Percentiles rank a stretch among this genome's conserved stretches.
phyloP scores from a whole-genome alignment of 2,888 invertebrate species.

The Papilio demoleus region DNA sequence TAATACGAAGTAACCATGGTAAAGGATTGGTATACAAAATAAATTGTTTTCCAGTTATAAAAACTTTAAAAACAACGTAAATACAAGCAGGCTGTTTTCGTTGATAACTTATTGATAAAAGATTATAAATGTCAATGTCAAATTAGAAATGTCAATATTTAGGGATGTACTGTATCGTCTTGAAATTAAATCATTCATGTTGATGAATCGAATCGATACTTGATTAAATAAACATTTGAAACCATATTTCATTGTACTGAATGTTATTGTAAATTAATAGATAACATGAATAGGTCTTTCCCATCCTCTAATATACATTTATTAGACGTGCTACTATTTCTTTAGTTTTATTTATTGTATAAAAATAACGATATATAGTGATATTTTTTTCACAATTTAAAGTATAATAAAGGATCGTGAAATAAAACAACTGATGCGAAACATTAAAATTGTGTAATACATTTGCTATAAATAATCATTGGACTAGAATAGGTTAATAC shows the following conservation, averaged over 20 bases:
- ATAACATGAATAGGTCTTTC: neutral
- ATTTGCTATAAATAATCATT: conserved; percentile 41
- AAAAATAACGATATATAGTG: too few relatives aligned
- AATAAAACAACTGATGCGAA: conserved; percentile 34
- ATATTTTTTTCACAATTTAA: too few relatives aligned
- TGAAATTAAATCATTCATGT: neutral
- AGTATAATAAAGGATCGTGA: neutral
- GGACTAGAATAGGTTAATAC: conserved; percentile 47
- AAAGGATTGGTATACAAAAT: neutral
- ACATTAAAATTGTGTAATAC: conserved; percentile 35
- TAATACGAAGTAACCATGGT: conserved; percentile 53
- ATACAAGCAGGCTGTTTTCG: neutral
- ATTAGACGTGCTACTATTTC: too few relatives aligned
- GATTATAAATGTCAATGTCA: neutral
- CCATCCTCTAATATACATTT: too few relatives aligned
- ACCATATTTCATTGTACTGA: neutral
- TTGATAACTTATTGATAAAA: neutral
- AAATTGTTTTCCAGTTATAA: neutral
- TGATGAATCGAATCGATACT: neutral
- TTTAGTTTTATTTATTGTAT: too few relatives aligned
- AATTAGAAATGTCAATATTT: neutral
- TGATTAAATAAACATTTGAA: neutral
- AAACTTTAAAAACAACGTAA: conserved; percentile 1
- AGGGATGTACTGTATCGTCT: neutral
- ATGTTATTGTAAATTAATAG: neutral